Evolutionary conservation across 2,113 vertebrate genomes (phyloP), one percentile per base, ranked within the genome.

Genomic region (Mohoua ochrocephala): DNA sequence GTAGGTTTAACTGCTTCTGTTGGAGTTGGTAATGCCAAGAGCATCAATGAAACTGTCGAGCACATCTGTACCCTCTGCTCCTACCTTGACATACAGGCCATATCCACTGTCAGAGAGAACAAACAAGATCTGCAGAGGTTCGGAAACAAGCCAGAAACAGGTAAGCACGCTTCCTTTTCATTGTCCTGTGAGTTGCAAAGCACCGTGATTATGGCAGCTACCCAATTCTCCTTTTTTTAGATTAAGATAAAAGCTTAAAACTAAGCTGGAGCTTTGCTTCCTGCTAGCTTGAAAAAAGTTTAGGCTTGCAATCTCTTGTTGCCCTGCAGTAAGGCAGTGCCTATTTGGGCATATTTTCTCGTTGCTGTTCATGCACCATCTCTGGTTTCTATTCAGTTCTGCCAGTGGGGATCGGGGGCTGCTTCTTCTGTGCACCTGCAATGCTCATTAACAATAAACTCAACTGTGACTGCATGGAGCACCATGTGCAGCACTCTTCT

Each of bases 1-100:
- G 30, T 99, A 87, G 98, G 98, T 44, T 91, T 99, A 95, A 99
- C 98, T 10, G 98, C 98, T 21, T 99, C 98, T 1, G 96, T 98
- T 28, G 98, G 98, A 44, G 97, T 98, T 13, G 98, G 98, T 33
- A 97, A 84, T 79, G 98, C 98, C 87, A 98, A 91, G 27, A 95
- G 4, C 44, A 33, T 10, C 4, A 0, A 1, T 0, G 98, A 98
- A 45, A 95, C 98, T 1, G 50, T 92, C 28, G 68, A 92, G 6
- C 96, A 98, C 53, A 97, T 99, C 93, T 98, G 97, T 74, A 98
- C 92, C 42, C 85, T 99, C 10, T 98, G 98, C 71, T 98, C 98
- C 26, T 97, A 92, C 79, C 97, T 99, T n/a, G 98, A 98, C 47
- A 89, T 88, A 28, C 96, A 97, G 28, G 78, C 96, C 82, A 95